Percentiles rank a stretch among this genome's conserved stretches.
Evolutionary conservation across 2,888 invertebrate species (phyloP).

Genomic region (Abrostola tripartita): DNA sequence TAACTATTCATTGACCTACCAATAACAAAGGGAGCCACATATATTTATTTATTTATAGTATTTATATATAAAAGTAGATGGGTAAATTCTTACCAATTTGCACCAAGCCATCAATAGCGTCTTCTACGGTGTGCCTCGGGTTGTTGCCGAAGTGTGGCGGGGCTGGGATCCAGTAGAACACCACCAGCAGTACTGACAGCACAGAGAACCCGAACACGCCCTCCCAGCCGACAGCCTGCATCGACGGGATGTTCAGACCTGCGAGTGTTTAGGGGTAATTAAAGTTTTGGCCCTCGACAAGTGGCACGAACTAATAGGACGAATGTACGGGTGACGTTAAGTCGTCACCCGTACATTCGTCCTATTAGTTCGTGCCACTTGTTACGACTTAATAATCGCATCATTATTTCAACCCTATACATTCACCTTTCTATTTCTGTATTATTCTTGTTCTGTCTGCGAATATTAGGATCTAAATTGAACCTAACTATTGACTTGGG

Average conservation of each 20-base stretch:
- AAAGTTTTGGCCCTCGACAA: background rate
- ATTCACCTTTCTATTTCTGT: too few relatives aligned
- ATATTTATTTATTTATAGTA: too few relatives aligned
- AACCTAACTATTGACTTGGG: too few relatives aligned
- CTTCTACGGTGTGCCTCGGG: constrained; percentile 93
- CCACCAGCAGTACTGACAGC: constrained; percentile 72
- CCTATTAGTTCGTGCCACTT: background rate
- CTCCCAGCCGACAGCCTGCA: constrained; percentile 98
- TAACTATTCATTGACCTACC: too few relatives aligned
- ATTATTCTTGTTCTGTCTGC: too few relatives aligned
- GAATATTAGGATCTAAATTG: too few relatives aligned
- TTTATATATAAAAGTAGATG: background rate
- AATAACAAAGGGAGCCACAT: too few relatives aligned
- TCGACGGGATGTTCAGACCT: constrained; percentile 94
- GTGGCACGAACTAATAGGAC: too few relatives aligned
- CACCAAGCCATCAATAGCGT: constrained; percentile 94
- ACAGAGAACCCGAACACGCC: constrained; percentile 88
- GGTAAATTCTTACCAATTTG: constrained; percentile 90
- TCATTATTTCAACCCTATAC: too few relatives aligned
- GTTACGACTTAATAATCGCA: too few relatives aligned
- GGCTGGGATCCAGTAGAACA: constrained; percentile 93
- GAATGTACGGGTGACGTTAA: too few relatives aligned
- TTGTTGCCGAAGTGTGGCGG: constrained; percentile 93
- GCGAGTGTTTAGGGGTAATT: constrained; percentile 16
- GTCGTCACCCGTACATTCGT: too few relatives aligned